Conservation (phyloP, 2,888 invertebrate genomes). For the Nemurella pictetii region DNA sequence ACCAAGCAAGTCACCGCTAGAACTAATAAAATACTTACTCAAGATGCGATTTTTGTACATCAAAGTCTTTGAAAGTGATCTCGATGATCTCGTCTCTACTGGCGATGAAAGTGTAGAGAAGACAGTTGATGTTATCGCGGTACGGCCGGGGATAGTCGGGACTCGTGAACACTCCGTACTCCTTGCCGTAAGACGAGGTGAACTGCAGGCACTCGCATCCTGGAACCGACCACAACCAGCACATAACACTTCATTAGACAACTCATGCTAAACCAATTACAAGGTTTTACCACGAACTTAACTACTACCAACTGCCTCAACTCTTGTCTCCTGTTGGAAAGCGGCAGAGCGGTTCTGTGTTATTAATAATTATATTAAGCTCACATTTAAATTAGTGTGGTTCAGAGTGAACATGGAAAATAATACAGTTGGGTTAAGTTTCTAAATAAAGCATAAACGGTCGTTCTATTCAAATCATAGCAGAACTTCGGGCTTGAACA, state of each 20-base stretch:
- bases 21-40: conserved; percentile 61
- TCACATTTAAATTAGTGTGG: not conserved
- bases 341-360: not conserved
- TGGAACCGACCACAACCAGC: conserved; percentile 54
- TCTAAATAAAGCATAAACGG: not conserved
- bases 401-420: not conserved
- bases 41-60: conserved; percentile 67
- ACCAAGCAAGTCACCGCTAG: no score
- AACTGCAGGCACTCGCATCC: conserved; percentile 84
- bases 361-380: not conserved
- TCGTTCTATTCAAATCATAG: not conserved
- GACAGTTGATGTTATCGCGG: conserved; percentile 73
- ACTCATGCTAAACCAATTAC: not conserved
- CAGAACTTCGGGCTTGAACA: not conserved
- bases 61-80: conserved; percentile 77
- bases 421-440: not conserved
- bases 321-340: not conserved
- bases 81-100: conserved; percentile 79
- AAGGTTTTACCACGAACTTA: not conserved
- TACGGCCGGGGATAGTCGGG: conserved; percentile 82
- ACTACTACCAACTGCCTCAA: not conserved
- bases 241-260: not conserved
- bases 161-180: conserved; percentile 78
- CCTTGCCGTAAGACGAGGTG: conserved; percentile 77
- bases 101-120: conserved; percentile 82